phyloP scores from a whole-genome alignment of 2,113 vertebrate species.

The Campylomormyrus numenius region DNA sequence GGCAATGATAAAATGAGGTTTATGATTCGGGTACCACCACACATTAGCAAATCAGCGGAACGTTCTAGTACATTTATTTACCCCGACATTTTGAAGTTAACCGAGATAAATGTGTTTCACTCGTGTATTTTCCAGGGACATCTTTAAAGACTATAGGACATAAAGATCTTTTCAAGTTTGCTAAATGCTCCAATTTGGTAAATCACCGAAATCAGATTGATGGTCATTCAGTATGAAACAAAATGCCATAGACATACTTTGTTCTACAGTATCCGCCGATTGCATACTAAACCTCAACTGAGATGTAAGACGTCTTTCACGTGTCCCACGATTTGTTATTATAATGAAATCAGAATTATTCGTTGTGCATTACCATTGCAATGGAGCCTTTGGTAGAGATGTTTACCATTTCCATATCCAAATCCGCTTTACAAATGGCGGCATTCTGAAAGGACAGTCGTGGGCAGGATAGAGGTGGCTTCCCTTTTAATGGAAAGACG shows the following conservation, averaged over 20 bases:
- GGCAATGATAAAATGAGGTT: background rate
- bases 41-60: background rate
- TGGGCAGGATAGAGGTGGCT: slow-evolving; percentile 30
- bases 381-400: slow-evolving; percentile 27
- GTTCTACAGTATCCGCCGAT: slow-evolving; percentile 23
- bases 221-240: background rate
- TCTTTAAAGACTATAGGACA: background rate
- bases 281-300: slow-evolving; percentile 12
- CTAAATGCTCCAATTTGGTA: background rate
- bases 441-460: slow-evolving; percentile 17
- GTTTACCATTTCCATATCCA: slow-evolving; percentile 35
- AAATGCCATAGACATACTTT: slow-evolving; percentile 21
- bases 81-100: background rate
- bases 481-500: slow-evolving; percentile 39
- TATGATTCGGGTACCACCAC: background rate
- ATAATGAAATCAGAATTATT: slow-evolving; percentile 44
- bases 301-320: slow-evolving; percentile 20
- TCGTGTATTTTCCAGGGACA: background rate
- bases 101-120: background rate
- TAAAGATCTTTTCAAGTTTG: background rate
- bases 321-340: slow-evolving; percentile 33
- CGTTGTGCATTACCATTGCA: slow-evolving; percentile 43
- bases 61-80: background rate
- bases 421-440: slow-evolving; percentile 30
- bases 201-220: background rate